Evolutionary conservation across 2,113 vertebrate genomes (phyloP).

Genomic region (Chloebia gouldiae): DNA sequence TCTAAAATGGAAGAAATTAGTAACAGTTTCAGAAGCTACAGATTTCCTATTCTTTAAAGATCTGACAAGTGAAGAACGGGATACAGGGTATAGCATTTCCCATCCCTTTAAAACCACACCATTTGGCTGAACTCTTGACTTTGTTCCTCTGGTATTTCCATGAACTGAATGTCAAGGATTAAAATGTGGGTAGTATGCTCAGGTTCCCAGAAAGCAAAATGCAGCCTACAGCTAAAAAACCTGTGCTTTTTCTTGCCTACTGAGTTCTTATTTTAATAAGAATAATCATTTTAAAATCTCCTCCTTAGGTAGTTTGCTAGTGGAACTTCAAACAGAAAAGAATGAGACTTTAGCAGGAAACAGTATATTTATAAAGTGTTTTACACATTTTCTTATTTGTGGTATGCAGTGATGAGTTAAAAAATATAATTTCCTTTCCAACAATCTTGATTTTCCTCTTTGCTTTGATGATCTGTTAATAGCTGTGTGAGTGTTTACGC

Average conservation of each 20-base stretch:
- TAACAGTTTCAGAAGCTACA: not conserved
- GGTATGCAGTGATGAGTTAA: not conserved
- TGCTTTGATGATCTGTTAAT: not conserved
- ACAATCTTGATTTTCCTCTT: not conserved
- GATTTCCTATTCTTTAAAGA: not conserved
- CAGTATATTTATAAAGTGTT: slow-evolving; percentile 17
- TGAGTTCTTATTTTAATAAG: not conserved
- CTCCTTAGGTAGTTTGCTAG: not conserved
- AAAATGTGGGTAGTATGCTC: not conserved
- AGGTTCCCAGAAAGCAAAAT: not conserved
- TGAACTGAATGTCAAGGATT: not conserved
- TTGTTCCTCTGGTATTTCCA: not conserved
- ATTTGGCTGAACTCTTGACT: not conserved
- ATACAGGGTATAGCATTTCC: not conserved
- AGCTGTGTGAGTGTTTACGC: not conserved
- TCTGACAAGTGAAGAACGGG: not conserved
- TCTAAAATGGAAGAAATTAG: not conserved
- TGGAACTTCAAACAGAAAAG: not conserved
- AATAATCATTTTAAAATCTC: not conserved
- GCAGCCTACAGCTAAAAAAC: not conserved
- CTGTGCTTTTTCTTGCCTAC: not conserved
- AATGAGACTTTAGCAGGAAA: not conserved
- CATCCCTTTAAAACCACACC: not conserved
- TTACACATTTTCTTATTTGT: slow-evolving; percentile 5
- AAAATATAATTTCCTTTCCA: slow-evolving; percentile 25